phyloP scores from a whole-genome alignment of 1,140 invertebrate species.

The Drosophila sulfurigaster region DNA sequence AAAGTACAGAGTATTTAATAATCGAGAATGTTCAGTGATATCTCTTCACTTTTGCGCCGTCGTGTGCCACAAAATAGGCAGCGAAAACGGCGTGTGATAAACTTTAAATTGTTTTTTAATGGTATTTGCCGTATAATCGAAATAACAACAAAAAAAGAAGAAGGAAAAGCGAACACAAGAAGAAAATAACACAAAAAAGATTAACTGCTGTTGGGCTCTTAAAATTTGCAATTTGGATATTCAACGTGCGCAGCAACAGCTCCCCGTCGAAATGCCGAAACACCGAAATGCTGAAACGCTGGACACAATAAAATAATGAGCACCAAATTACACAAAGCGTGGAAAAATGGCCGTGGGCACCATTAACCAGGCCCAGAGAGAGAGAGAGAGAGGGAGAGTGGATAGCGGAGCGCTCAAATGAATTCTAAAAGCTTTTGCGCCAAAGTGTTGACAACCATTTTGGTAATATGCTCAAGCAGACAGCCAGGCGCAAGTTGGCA shows the following conservation, averaged over 20 bases:
- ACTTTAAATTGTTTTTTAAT: slow-evolving; percentile 63
- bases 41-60: neutral
- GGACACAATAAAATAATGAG: slow-evolving; percentile 63
- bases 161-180: neutral
- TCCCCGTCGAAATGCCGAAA: neutral
- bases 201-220: slow-evolving; percentile 46
- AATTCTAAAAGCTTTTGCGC: slow-evolving; percentile 64
- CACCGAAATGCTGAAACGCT: slow-evolving; percentile 21
- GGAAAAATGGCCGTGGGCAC: slow-evolving; percentile 55
- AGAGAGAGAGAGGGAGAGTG: neutral
- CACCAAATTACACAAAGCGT: slow-evolving; percentile 61
- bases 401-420: slow-evolving; percentile 34
- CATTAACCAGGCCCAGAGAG: slow-evolving; percentile 37
- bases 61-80: slow-evolving; percentile 12
- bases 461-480: slow-evolving; percentile 55
- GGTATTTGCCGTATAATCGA: slow-evolving; percentile 51
- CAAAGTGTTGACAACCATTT: slow-evolving; percentile 64
- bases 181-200: slow-evolving; percentile 38
- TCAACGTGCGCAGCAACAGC: slow-evolving; percentile 24
- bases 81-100: slow-evolving; percentile 43
- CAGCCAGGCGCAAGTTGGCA: neutral
- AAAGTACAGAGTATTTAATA: neutral
- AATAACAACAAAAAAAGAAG: slow-evolving; percentile 16
- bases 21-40: neutral
- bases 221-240: slow-evolving; percentile 59